These are phyloP conservation scores for Sycophila texana DNA, from an alignment of 2,888 invertebrate genomes.

Conservation along the genomic window DNA sequence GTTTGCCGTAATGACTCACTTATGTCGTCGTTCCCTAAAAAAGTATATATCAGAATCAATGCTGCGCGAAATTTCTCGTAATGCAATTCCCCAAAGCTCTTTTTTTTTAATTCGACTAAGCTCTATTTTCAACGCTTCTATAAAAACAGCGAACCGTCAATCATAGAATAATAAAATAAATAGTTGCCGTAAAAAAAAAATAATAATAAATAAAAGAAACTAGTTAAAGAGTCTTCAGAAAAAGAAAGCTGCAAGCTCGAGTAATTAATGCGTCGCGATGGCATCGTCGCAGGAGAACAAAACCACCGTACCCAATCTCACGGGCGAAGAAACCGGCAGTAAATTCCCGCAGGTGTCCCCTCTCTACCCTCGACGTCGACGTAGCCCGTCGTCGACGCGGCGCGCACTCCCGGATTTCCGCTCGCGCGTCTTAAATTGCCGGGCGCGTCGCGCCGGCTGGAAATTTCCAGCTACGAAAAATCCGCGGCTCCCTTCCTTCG, in stretches of 20 bases:
- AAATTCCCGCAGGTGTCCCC: no score
- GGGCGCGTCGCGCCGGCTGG: conserved; percentile 5
- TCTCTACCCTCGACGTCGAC: not conserved
- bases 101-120: no score
- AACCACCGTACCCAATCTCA: not conserved
- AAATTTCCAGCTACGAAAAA: conserved; percentile 23
- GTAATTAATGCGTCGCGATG: not conserved
- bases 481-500: not conserved
- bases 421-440: conserved; percentile 20
- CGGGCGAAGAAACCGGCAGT: not conserved
- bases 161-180: not conserved
- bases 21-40: not conserved
- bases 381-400: no score
- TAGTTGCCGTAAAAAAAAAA: not conserved
- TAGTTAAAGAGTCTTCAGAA: not conserved
- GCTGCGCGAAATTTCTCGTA: not conserved
- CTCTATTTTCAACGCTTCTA: no score
- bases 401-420: conserved; percentile 10
- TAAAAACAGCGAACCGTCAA: not conserved
- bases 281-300: not conserved
- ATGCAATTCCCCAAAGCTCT: no score
- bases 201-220: not conserved
- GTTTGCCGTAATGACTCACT: not conserved
- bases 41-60: not conserved
- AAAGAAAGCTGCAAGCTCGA: not conserved